Percentiles rank a stretch among this genome's conserved stretches.
Conservation (phyloP, 2,888 invertebrate genomes). For the Pseudoips prasinana region DNA sequence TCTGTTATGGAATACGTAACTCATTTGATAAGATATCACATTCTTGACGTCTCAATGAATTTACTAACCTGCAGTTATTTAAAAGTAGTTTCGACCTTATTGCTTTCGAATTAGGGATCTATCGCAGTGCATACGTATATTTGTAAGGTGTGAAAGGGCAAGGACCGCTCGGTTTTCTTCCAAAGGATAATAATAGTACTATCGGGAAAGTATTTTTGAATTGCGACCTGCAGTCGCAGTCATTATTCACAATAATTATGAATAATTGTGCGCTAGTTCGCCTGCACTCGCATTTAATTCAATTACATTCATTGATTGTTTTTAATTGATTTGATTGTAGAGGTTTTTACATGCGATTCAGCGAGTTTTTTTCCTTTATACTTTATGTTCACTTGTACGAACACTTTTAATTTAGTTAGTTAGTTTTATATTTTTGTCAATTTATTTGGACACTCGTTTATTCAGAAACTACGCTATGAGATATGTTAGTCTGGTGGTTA, state of each 20-base stretch:
- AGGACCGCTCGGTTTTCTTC: slow-evolving; percentile 45
- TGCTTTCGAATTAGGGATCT: background rate
- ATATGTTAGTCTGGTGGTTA: no score
- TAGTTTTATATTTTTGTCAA: no score
- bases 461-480: no score
- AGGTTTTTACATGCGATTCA: slow-evolving; percentile 10
- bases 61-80: slow-evolving; percentile 4
- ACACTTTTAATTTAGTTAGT: no score
- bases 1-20: slow-evolving; percentile 23
- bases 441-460: no score
- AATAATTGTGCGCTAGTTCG: slow-evolving; percentile 20
- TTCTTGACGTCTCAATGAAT: slow-evolving; percentile 39
- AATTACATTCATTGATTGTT: slow-evolving; percentile 25
- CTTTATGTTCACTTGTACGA: no score
- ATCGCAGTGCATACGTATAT: background rate
- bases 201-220: slow-evolving; percentile 21
- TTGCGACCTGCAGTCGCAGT: slow-evolving; percentile 7
- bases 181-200: slow-evolving; percentile 23
- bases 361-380: no score
- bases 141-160: slow-evolving; percentile 24
- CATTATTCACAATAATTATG: slow-evolving; percentile 23
- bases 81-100: slow-evolving; percentile 8
- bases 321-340: slow-evolving; percentile 13
- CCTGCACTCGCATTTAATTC: slow-evolving; percentile 26
- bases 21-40: slow-evolving; percentile 28